Conservation (phyloP, 2,888 invertebrate species). For the Hirtodrosophila histrioides region DNA sequence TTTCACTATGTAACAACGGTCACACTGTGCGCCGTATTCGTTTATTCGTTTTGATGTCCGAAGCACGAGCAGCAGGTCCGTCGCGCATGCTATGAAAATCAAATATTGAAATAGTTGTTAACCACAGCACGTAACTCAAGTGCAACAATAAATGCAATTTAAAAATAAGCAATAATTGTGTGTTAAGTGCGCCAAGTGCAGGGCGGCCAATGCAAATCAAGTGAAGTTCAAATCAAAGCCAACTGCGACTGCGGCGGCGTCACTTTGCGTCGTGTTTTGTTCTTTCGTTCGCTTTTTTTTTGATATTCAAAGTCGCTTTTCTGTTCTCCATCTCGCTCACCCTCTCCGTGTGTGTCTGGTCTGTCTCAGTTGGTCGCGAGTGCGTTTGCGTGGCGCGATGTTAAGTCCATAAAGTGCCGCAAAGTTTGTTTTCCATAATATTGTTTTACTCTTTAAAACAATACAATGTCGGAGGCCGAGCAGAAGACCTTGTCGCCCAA, state of each 20-base stretch:
- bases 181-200: slow-evolving; percentile 26
- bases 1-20: slow-evolving; percentile 11
- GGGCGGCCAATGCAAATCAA: slow-evolving; percentile 25
- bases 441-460: slow-evolving; percentile 16
- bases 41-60: slow-evolving; percentile 47
- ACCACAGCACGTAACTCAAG: slow-evolving; percentile 22
- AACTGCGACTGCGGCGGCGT: slow-evolving; percentile 59
- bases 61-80: slow-evolving; percentile 33
- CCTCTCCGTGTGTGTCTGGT: neutral
- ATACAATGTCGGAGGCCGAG: slow-evolving; percentile 74
- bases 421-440: slow-evolving; percentile 16
- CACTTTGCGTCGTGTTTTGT: slow-evolving; percentile 46
- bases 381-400: slow-evolving; percentile 70
- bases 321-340: slow-evolving; percentile 10
- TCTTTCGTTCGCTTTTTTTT: slow-evolving; percentile 46
- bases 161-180: slow-evolving; percentile 8
- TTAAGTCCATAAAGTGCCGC: slow-evolving; percentile 38
- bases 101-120: slow-evolving; percentile 30
- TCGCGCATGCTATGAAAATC: slow-evolving; percentile 48
- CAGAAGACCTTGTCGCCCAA: slow-evolving; percentile 65
- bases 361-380: slow-evolving; percentile 27
- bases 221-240: slow-evolving; percentile 64
- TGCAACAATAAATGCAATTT: slow-evolving; percentile 33
- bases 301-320: slow-evolving; percentile 54
- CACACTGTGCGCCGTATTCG: slow-evolving; percentile 42